Evolutionary conservation across 2,797 vertebrate genomes (phyloP).

Genomic region (Melanotaenia boesemani): DNA sequence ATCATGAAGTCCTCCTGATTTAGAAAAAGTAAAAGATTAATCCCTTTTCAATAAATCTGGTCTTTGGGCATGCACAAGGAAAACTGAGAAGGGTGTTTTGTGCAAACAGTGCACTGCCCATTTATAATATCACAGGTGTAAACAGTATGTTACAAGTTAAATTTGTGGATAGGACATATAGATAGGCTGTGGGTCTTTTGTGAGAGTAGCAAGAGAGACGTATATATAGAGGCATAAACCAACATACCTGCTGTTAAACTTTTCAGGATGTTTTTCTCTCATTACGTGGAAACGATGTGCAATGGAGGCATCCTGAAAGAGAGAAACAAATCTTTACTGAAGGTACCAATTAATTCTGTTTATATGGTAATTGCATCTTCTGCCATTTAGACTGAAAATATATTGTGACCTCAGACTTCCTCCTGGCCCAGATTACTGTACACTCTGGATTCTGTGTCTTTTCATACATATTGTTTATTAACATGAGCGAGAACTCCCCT

Average conservation of each 20-base stretch:
- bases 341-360: not conserved
- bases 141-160: too few relatives aligned
- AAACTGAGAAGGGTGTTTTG: not conserved
- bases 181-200: too few relatives aligned
- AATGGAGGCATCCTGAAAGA: conserved; percentile 90
- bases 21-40: too few relatives aligned
- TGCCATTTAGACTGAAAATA: not conserved
- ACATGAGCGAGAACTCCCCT: not conserved
- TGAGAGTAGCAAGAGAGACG: too few relatives aligned
- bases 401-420: not conserved
- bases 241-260: conserved; percentile 93
- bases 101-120: too few relatives aligned
- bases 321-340: conserved; percentile 8
- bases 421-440: not conserved
- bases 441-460: not conserved
- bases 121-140: too few relatives aligned
- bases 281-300: conserved; percentile 94
- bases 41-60: too few relatives aligned
- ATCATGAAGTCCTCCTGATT: too few relatives aligned
- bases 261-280: conserved; percentile 94
- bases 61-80: too few relatives aligned
- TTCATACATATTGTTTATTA: not conserved
- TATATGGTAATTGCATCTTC: not conserved
- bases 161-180: too few relatives aligned
- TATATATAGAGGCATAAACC: not conserved